Evolutionary conservation across 1,140 invertebrate genomes (phyloP), one percentile per base, ranked within the genome.

Genomic region (Homarus americanus): DNA sequence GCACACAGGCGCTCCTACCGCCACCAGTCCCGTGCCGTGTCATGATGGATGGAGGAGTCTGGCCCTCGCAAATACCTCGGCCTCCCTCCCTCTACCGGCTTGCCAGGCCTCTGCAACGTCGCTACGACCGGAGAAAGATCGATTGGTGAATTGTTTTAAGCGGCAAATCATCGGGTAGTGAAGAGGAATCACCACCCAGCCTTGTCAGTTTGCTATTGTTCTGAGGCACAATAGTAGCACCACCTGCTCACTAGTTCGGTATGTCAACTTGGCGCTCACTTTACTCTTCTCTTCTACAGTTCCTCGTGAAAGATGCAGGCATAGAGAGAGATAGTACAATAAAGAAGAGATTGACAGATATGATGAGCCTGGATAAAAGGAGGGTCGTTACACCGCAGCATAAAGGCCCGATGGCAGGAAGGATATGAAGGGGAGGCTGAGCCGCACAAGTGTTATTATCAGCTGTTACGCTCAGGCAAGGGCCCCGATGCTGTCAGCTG

Each of bases 401-500:
- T 91, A 85, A 85, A 91, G 89, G 89, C 73, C 73, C 73, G 82
- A 85, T 78, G 89, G 89, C 89, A 91, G 89, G 72, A 91, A 85
- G 89, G 89, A 91, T 91, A 91, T 91, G 89, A 85, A 91, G 89
- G 89, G 89, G 89, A 91, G 75, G 80, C 82, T 66, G 82, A 79
- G 89, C 82, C 40, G 82, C 82, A 91, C 82, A 91, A 91, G 89
- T 91, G 89, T 91, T 91, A 91, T 91, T 91, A 91, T 91, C 89
- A 91, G 89, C 89, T 91, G 89, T 91, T 91, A 91, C 82, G 89
- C 89, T 91, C 82, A n/a, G 53, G 49, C 82, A 36, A 36, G 89
- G 89, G 89, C 89, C 89, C 53, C 89, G 89, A 91, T 91, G 89
- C 75, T 85, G 89, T 91, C 89, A 91, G 89, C 89, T 91, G 89